Evolutionary conservation across 1,140 invertebrate species (phyloP), one percentile per base, ranked within the genome.

Genomic region (Lepidostoma basale): DNA sequence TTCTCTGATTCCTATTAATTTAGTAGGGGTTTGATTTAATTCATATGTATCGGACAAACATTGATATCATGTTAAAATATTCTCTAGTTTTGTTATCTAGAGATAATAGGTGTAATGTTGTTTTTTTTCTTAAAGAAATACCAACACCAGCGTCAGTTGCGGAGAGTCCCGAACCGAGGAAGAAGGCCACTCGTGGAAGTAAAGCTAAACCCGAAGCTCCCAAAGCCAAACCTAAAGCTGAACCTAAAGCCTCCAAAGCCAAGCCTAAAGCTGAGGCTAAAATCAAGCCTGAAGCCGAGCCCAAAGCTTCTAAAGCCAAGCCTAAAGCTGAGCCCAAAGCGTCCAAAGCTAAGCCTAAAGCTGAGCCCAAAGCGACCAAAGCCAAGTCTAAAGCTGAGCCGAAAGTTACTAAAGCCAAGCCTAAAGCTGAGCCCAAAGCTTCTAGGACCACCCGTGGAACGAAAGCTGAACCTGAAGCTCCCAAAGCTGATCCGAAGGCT

Each of bases 191-290:
- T 3, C n/a, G n/a, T n/a, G n/a, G n/a, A n/a, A n/a, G n/a, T n/a
- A n/a, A n/a, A n/a, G 20, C 33, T 1, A 59, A 59, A 40, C 1
- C 18, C 26, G 28, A 62, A 9, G 18, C 47, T 1, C 14, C 62
- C 9, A 65, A 65, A 30, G 9, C 42, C 14, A 63, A 63, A 22
- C 12, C 44, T 8, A 30, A n/a, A n/a, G 20, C 54, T 8, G 63
- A 62, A 28, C 12, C 45, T 20, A 52, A 62, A 30, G 25, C 36
- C 40, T 14, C 9, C 5, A 23, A 23, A 56, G 20, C 54, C 9
- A 68, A 62, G 42, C 12, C 45, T 20, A 52, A 62, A 30, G 25
- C 36, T 4, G 36, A 12, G 30, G 16, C 54, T n/a, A 68, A 60
- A n/a, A 8, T 16, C 14, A 44, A 62, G 42, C 8, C 40, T 23